Evolutionary conservation across 2,797 vertebrate genomes (phyloP).

Genomic region (Oryzias dopingdopingensis): DNA sequence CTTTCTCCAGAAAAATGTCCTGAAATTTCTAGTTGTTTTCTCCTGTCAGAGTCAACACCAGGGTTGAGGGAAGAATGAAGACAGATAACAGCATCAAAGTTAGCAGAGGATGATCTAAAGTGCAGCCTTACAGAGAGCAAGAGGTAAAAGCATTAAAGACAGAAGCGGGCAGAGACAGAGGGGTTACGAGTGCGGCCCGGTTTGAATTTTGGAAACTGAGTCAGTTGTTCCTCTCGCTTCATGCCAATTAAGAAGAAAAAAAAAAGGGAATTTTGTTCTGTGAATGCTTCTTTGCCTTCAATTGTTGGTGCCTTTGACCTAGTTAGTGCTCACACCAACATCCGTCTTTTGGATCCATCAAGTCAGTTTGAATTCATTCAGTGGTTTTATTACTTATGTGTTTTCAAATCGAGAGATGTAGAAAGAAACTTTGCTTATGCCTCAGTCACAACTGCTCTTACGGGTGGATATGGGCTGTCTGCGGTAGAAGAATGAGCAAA

Average conservation of each 20-base stretch:
- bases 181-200: constrained; percentile 53
- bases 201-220: constrained; percentile 66
- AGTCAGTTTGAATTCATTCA: constrained; percentile 8
- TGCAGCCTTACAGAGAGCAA: constrained; percentile 44
- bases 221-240: constrained; percentile 77
- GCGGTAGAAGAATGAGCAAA: too few relatives aligned
- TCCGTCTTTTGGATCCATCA: constrained; percentile 23
- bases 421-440: too few relatives aligned
- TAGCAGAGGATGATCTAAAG: constrained; percentile 41
- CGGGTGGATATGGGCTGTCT: too few relatives aligned
- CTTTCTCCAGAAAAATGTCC: too few relatives aligned
- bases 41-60: too few relatives aligned
- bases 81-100: constrained; percentile 8
- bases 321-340: constrained; percentile 50
- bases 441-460: too few relatives aligned
- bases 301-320: constrained; percentile 62
- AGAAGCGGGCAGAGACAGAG: constrained; percentile 33
- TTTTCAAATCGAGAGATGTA: too few relatives aligned
- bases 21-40: too few relatives aligned
- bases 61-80: background rate
- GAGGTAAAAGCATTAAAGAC: constrained; percentile 59
- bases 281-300: constrained; percentile 56
- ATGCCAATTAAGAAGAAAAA: constrained; percentile 73
- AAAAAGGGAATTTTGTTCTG: constrained; percentile 66
- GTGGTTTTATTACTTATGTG: background rate